These are phyloP conservation scores for Erannis defoliaria DNA, from an alignment of 2,888 invertebrate species.

Conservation along the genomic window DNA sequence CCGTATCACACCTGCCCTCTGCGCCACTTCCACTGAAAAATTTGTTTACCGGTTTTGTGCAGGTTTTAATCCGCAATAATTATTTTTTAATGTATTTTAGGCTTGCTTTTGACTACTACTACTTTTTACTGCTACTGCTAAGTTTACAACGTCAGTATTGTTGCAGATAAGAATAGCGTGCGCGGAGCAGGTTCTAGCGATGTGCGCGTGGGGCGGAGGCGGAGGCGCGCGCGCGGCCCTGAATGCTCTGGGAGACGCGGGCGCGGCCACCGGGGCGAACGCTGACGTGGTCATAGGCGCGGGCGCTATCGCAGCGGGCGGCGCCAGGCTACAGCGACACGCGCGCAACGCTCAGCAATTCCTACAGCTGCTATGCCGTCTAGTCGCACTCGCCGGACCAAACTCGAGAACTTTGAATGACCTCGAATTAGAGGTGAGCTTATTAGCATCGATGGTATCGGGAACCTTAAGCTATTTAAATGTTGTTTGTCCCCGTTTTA, in stretches of 20 bases:
- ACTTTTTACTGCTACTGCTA: no score
- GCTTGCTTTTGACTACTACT: no score
- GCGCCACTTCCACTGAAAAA: no score
- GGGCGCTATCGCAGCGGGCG: slow-evolving; percentile 59
- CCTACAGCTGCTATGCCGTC: slow-evolving; percentile 89
- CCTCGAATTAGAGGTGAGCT: slow-evolving; percentile 69
- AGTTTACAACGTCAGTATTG: slow-evolving; percentile 9
- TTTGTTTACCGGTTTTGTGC: no score
- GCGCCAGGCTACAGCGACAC: slow-evolving; percentile 78
- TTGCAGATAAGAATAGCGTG: slow-evolving; percentile 90
- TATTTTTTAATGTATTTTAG: no score
- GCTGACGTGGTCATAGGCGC: slow-evolving; percentile 88
- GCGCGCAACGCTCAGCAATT: slow-evolving; percentile 92
- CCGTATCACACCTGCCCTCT: no score
- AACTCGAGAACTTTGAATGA: slow-evolving; percentile 89
- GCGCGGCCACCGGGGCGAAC: slow-evolving; percentile 81
- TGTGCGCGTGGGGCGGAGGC: slow-evolving; percentile 93
- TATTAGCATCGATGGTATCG: no score
- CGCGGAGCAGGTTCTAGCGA: slow-evolving; percentile 93
- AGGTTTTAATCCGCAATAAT: no score
- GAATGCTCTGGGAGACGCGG: slow-evolving; percentile 67
- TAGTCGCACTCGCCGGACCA: slow-evolving; percentile 90
- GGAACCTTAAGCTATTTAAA: no score
- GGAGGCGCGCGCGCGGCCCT: slow-evolving; percentile 75
- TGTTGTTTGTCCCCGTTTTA: no score